These are phyloP conservation scores for Cryptophagus acutangulus DNA, from an alignment of 2,888 invertebrate genomes.

Conservation along the genomic window DNA sequence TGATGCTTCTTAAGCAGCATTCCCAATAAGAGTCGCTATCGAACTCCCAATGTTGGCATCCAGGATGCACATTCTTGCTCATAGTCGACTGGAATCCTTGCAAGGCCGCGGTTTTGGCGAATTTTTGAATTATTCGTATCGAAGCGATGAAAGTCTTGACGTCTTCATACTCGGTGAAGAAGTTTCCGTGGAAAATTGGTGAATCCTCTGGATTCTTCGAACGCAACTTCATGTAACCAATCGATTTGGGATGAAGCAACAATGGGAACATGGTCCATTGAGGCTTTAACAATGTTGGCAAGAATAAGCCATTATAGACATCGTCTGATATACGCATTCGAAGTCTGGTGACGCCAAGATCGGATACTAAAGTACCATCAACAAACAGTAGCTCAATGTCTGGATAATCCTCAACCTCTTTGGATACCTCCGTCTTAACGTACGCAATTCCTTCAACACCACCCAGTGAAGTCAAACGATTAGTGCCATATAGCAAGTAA, in stretches of 20 bases:
- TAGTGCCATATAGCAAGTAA: conserved; percentile 30
- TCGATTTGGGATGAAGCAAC: conserved; percentile 54
- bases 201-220: conserved; percentile 53
- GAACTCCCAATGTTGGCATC: conserved; percentile 52
- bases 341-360: conserved; percentile 37
- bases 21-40: conserved; percentile 62
- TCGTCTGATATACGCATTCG: conserved; percentile 17
- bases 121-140: conserved; percentile 48
- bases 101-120: conserved; percentile 49
- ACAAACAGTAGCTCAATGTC: conserved; percentile 61
- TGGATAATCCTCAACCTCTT: conserved; percentile 52
- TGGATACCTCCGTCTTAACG: conserved; percentile 53
- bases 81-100: conserved; percentile 56
- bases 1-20: conserved; percentile 56
- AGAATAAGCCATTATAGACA: conserved; percentile 9
- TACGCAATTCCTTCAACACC: conserved; percentile 54
- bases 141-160: conserved; percentile 51
- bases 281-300: conserved; percentile 36
- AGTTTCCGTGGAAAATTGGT: conserved; percentile 59
- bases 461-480: conserved; percentile 54
- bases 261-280: conserved; percentile 52
- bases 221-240: conserved; percentile 50
- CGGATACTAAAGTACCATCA: conserved; percentile 55
- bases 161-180: conserved; percentile 48
- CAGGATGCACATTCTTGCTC: conserved; percentile 52